A percentile compares a stretch with the other conserved stretches of the same genome.
Evolutionary conservation across 2,113 vertebrate species (phyloP).

Genomic region (Trochalopteron elliotii): DNA sequence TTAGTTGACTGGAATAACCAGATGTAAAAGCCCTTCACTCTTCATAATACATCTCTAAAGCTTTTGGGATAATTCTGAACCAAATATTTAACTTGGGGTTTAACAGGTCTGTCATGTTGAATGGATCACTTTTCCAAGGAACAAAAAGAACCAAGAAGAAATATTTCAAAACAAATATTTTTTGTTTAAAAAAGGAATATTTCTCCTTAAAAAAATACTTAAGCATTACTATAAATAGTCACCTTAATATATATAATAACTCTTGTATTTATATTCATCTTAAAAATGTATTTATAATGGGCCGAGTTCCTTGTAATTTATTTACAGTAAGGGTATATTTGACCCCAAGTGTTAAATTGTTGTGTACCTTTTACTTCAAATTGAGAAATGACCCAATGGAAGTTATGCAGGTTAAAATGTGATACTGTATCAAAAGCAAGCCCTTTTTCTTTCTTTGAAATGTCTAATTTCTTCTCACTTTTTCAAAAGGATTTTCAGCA

Average conservation of each 20-base stretch:
- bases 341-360: neutral
- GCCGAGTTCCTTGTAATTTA: neutral
- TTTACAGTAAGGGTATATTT: neutral
- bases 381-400: neutral
- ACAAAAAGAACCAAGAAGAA: neutral
- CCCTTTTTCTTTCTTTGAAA: neutral
- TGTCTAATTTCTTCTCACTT: neutral
- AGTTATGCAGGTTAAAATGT: neutral
- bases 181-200: neutral
- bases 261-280: neutral
- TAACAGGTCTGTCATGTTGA: neutral
- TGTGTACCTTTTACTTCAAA: neutral
- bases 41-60: neutral
- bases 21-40: slow-evolving; percentile 7
- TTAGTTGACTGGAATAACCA: slow-evolving; percentile 8
- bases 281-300: neutral
- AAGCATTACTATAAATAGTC: neutral
- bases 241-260: neutral
- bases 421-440: neutral
- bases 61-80: neutral
- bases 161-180: neutral
- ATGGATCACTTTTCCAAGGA: neutral
- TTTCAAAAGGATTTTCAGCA: neutral
- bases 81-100: slow-evolving; percentile 27
- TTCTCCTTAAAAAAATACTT: neutral